These are phyloP conservation scores for Beaufortia kweichowensis DNA, from an alignment of 2,113 vertebrate genomes.

Conservation along the genomic window DNA sequence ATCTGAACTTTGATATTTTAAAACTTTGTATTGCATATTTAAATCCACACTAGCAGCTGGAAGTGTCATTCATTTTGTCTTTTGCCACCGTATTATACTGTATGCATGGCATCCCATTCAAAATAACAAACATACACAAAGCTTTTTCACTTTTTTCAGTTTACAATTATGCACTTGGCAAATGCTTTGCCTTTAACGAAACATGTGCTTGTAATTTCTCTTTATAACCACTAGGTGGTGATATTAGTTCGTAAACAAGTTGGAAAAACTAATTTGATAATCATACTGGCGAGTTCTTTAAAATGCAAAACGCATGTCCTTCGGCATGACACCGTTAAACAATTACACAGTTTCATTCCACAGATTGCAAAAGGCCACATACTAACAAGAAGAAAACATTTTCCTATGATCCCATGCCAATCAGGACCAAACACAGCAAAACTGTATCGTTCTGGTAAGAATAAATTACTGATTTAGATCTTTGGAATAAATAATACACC, in stretches of 20 bases:
- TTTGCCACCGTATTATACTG: neutral
- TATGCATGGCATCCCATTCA: too few species aligned
- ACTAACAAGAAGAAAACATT: neutral
- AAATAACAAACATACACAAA: too few species aligned
- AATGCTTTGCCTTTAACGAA: neutral
- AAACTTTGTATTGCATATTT: neutral
- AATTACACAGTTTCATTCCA: neutral
- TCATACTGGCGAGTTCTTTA: neutral
- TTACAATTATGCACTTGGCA: too few species aligned
- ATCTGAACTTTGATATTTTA: neutral
- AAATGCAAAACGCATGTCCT: conserved; percentile 2
- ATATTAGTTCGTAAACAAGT: neutral
- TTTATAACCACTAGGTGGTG: conserved; percentile 24
- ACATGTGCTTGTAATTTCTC: too few species aligned
- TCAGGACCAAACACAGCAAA: conserved; percentile 21
- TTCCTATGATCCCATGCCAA: neutral
- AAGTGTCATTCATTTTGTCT: neutral
- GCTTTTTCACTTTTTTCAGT: too few species aligned
- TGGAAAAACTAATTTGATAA: neutral
- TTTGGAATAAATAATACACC: conserved; percentile 18
- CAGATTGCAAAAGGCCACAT: neutral
- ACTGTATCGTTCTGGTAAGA: neutral
- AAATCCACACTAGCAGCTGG: neutral
- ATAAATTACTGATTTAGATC: conserved; percentile 4
- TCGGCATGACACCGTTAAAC: neutral